These are phyloP conservation scores for Oreochromis aureus DNA, from an alignment of 2,113 vertebrate species.

Conservation along the genomic window DNA sequence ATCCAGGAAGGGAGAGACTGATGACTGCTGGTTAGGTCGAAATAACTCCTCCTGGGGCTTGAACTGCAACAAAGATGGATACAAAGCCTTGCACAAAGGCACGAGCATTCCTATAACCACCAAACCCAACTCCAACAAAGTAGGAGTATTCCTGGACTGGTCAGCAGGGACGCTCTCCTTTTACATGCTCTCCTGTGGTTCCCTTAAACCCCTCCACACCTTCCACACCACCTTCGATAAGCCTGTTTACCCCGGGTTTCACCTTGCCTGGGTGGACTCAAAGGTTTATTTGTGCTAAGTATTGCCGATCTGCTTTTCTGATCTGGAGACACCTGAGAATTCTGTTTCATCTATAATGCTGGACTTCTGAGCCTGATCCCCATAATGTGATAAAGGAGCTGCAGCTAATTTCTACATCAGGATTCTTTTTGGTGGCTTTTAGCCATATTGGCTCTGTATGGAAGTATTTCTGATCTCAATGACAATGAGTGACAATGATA, in stretches of 20 bases:
- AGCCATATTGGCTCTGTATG: neutral
- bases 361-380: neutral
- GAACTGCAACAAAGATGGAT: constrained; percentile 23
- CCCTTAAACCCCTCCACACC: constrained; percentile 29
- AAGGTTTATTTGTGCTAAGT: constrained; percentile 6
- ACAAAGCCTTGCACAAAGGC: constrained; percentile 5
- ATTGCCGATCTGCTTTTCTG: neutral
- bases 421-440: neutral
- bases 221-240: constrained; percentile 44
- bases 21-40: constrained; percentile 40
- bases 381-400: neutral
- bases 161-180: constrained; percentile 37
- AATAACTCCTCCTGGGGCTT: constrained; percentile 57
- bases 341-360: neutral
- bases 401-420: neutral
- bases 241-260: constrained; percentile 42
- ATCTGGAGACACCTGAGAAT: neutral
- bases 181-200: constrained; percentile 3
- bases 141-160: constrained; percentile 57
- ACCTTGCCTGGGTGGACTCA: constrained; percentile 45
- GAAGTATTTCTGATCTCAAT: neutral
- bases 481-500: neutral
- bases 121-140: neutral
- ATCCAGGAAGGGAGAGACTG: constrained; percentile 41
- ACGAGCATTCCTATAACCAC: neutral